Percentiles rank a stretch among this genome's conserved stretches.
Conservation (phyloP, 2,113 vertebrate species). For the Mesocricetus auratus region DNA sequence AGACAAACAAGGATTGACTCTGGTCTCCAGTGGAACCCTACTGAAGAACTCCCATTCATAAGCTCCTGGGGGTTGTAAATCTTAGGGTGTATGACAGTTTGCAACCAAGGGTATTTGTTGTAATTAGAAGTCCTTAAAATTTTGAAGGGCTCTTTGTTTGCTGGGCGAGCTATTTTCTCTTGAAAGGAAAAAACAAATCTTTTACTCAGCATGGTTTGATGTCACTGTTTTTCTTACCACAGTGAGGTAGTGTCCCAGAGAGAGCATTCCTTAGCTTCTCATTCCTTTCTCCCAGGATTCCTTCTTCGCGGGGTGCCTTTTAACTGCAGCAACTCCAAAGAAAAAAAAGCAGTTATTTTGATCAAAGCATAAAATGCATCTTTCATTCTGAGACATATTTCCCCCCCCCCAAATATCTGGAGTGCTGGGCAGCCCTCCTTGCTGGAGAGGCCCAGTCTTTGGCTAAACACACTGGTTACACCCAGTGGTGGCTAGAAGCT, state of each 20-base stretch:
- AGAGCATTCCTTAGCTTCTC: conserved; percentile 40
- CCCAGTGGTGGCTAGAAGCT: background rate
- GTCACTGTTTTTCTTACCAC: conserved; percentile 15
- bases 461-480: rapidly evolving
- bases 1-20: background rate
- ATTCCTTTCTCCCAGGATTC: background rate
- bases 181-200: conserved; percentile 4
- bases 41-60: background rate
- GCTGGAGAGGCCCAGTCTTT: background rate
- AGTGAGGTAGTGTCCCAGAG: conserved; percentile 61
- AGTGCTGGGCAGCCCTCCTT: background rate
- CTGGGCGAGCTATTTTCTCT: conserved; percentile 59
- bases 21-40: background rate
- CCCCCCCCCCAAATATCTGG: background rate
- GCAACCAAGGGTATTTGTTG: conserved; percentile 5
- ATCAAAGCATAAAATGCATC: conserved; percentile 29
- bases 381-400: conserved; percentile 47
- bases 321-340: background rate
- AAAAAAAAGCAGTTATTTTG: background rate
- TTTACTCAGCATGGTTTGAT: conserved; percentile 2
- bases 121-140: conserved; percentile 55
- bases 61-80: conserved; percentile 75
- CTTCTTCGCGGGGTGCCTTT: conserved; percentile 38
- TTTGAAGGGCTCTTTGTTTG: conserved; percentile 68
- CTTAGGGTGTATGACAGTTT: background rate